phyloP scores from a whole-genome alignment of 2,888 invertebrate genomes.

The Brachyptera putata region DNA sequence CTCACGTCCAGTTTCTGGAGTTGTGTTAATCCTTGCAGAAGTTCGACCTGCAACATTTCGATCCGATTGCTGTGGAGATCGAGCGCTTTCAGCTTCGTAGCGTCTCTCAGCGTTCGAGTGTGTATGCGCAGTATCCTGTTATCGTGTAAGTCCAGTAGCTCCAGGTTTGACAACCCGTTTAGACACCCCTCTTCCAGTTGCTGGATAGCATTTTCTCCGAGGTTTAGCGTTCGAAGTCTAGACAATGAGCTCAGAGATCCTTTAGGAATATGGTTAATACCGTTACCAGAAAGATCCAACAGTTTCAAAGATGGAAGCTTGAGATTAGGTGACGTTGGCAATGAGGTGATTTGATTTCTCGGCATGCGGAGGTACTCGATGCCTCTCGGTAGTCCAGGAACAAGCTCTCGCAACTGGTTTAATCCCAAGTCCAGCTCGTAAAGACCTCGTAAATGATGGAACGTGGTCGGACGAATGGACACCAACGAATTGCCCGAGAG shows the following conservation, averaged over 20 bases:
- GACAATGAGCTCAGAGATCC: conserved; percentile 62
- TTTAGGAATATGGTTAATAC: conserved; percentile 63
- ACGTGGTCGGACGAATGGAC: conserved; percentile 69
- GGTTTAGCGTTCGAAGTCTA: conserved; percentile 62
- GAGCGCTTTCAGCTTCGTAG: conserved; percentile 62
- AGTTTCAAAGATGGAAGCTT: conserved; percentile 64
- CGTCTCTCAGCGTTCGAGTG: conserved; percentile 46
- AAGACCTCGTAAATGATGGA: conserved; percentile 66
- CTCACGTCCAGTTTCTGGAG: conserved; percentile 69
- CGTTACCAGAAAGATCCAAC: conserved; percentile 70
- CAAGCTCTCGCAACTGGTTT: conserved; percentile 68
- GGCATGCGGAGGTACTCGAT: conserved; percentile 69
- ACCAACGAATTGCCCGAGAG: conserved; percentile 70
- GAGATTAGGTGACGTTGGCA: conserved; percentile 60
- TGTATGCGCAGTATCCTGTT: conserved; percentile 69
- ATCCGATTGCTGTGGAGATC: conserved; percentile 74
- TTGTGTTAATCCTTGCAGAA: conserved; percentile 61
- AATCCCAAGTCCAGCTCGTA: conserved; percentile 74
- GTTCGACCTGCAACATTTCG: conserved; percentile 62
- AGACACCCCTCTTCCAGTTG: conserved; percentile 66
- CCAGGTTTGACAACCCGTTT: conserved; percentile 63
- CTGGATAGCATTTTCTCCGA: conserved; percentile 69
- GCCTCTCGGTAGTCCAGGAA: conserved; percentile 72
- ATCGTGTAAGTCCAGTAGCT: conserved; percentile 68
- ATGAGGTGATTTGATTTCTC: conserved; percentile 60